Base-by-base conservation (phyloP, 2,888 invertebrate species). In the Ennomos quercinarius region DNA sequence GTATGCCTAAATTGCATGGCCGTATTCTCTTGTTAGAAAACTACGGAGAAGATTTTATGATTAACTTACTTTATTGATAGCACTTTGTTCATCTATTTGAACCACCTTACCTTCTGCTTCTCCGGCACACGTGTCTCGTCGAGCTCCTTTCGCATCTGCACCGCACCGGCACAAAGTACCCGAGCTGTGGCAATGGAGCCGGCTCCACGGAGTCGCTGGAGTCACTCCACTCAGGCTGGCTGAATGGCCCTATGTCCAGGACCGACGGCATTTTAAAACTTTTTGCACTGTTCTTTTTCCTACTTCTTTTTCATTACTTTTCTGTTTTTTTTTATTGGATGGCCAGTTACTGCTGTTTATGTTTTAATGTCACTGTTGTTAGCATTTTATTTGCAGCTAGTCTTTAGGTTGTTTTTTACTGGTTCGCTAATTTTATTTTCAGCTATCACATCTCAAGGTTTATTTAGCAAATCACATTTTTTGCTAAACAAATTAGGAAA, bases 81-180 rank as follows among this genome's bases (percentile, higher is more conserved):
- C 17, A 17, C 17, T 17, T 17, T 4, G 17, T 17, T 17, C 17
- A 17, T 27, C 27, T 17, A 38, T 17, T 13, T 12, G 9, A 36
- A 10, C 11, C 39, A 1, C 9, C 34, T 76, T 87, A 91, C 91
- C 91, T 89, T 89, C 74, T 86, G 74, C 73, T 89, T 91, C 91
- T 91, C 90, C 90, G 80, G 83, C 89, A 91, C 85, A 85, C 81
- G 64, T 91, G 89, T 41, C 81, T 81, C 72, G 87, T 81, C 73
- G 86, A 78, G 72, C 79, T 75, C 76, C 89, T 76, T 39, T 89
- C 89, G 65, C 89, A 91, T 38, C 84, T 81, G 74, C 91, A 94
- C 58, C 91, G 84, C 64, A 93, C 91, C 8, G 94, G 94, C 67
- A 94, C 93, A 75, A 94, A 94, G 75, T 94, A 94, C 0, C 94